Evolutionary conservation across 1,140 invertebrate species (phyloP), one percentile per base, ranked within the genome.

Genomic region (Tetraneura akinire): DNA sequence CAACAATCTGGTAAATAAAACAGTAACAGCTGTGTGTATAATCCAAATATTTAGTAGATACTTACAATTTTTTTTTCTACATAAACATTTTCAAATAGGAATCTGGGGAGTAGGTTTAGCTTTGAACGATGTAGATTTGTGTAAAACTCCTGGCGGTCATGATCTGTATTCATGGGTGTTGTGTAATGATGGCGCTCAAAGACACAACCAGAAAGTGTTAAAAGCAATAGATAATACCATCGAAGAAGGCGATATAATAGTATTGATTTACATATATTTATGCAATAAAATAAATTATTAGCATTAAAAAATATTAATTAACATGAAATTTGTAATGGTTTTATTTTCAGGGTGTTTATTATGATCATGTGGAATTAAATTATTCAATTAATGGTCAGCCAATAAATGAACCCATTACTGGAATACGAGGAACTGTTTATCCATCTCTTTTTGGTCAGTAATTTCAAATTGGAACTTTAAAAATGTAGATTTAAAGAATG

Each of bases 331-430:
- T 57, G 45, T 23, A 53, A 32, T 80, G 5, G 80, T 82, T 84
- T 85, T 83, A 83, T 80, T 88, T 88, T 83, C 83, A 93, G 92
- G 92, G 97, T 66, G 87, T 99, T 23, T 92, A 94, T 4, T 99
- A 95, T 86, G 97, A 99, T 86, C 98, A 99, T 86, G 91, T 98
- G 78, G 95, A 98, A 85, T 87, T 99, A 45, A 98, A 96, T 86
- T 98, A 99, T 87, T 98, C 92, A 86, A 86, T 97, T 23, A 99
- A 98, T 88, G 97, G 97, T 8, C 92, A 92, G 85, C 91, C 92
- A 82, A 87, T 97, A 83, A 92, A 96, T 83, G 90, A 90, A 83
- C 92, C 95, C n/a, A 88, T 98, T 13, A 90, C 90, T 81, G 96
- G 94, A 86, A 91, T 98, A 80, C 94, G 93, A 85, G 96, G 96